phyloP scores from a whole-genome alignment of 2,797 vertebrate genomes.

The Alca torda region DNA sequence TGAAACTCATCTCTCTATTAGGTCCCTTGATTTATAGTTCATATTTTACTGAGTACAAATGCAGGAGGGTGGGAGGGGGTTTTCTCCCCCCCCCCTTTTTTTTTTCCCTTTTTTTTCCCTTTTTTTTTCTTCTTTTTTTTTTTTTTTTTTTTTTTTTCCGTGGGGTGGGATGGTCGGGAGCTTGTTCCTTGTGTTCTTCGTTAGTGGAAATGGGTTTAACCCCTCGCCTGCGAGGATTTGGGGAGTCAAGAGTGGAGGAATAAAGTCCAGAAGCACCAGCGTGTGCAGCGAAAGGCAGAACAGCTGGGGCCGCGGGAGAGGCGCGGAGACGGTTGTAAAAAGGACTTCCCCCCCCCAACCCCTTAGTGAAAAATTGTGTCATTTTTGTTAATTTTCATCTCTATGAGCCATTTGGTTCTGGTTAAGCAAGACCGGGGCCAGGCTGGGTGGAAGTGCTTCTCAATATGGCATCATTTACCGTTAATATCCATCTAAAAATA shows the following conservation, averaged over 20 bases:
- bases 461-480: constrained; percentile 58
- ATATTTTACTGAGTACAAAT: neutral
- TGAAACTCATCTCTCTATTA: constrained; percentile 45
- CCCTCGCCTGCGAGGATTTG: neutral
- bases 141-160: too few relatives aligned
- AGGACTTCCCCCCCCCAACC: neutral
- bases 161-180: neutral
- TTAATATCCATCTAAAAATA: constrained; percentile 67
- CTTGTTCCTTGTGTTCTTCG: neutral
- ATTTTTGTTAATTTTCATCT: neutral
- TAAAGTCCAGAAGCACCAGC: neutral
- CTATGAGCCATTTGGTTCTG: constrained; percentile 51
- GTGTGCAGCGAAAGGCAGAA: neutral
- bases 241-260: neutral
- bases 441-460: constrained; percentile 52
- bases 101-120: rapidly evolving
- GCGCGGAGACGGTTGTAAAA: neutral
- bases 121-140: too few relatives aligned
- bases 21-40: constrained; percentile 16
- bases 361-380: neutral
- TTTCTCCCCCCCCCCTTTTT: too few relatives aligned
- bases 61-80: neutral
- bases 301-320: neutral
- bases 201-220: neutral
- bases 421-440: constrained; percentile 5